phyloP scores from a whole-genome alignment of 2,113 vertebrate species.

The Chamaetylas fuelleborni region DNA sequence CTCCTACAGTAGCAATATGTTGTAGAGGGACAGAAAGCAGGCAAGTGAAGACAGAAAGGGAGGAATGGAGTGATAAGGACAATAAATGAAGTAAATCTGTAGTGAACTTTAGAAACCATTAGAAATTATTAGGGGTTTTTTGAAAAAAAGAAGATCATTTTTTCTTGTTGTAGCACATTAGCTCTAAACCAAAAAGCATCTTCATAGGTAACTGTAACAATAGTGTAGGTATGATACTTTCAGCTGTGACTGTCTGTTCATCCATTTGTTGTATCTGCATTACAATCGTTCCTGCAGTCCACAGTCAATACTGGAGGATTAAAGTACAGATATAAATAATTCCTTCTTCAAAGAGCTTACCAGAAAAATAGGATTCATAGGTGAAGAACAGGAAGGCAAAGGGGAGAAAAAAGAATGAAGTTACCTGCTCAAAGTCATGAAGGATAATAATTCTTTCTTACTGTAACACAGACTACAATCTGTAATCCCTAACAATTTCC shows the following conservation, averaged over 20 bases:
- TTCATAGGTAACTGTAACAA: background rate
- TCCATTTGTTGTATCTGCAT: background rate
- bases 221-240: background rate
- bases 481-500: background rate
- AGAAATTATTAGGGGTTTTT: background rate
- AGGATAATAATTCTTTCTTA: background rate
- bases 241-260: background rate
- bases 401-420: background rate
- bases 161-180: background rate
- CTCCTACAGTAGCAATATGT: conserved; percentile 65
- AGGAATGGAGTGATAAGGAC: background rate
- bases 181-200: background rate
- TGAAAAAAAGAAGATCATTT: background rate
- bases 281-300: background rate
- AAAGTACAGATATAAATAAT: background rate
- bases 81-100: background rate
- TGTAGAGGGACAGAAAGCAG: conserved; percentile 36
- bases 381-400: background rate
- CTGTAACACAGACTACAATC: background rate
- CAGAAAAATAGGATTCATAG: background rate
- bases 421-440: background rate
- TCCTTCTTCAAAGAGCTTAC: background rate
- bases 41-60: conserved; percentile 21
- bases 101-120: background rate
- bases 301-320: background rate